Percentiles rank a stretch among this genome's conserved stretches.
These are phyloP conservation scores for Bufo bufo DNA, from an alignment of 2,113 vertebrate species.

Conservation along the genomic window DNA sequence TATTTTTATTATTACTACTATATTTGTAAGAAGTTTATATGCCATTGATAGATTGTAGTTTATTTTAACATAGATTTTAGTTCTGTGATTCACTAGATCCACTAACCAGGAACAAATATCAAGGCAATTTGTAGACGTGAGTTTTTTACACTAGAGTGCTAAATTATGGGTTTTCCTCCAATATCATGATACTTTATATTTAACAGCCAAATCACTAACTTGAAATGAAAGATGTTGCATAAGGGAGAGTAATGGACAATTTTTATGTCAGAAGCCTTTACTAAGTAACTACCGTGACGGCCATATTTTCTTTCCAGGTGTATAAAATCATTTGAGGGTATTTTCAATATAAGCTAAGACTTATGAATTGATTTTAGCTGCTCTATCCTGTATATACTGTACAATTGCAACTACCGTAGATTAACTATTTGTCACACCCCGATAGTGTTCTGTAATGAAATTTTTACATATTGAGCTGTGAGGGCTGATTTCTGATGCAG, in stretches of 20 bases:
- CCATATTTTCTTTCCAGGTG: constrained; percentile 7
- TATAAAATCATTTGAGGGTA: constrained; percentile 10
- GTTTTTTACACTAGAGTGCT: neutral
- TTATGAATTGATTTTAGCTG: constrained; percentile 21
- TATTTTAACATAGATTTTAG: neutral
- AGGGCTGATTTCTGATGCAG: too few relatives aligned
- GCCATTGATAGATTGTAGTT: too few relatives aligned
- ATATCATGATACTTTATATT: constrained; percentile 29
- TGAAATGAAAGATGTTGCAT: neutral
- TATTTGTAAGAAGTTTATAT: neutral
- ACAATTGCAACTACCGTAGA: neutral
- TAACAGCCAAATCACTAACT: constrained; percentile 25
- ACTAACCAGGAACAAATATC: constrained; percentile 2
- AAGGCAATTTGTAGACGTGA: neutral
- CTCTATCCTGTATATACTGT: neutral
- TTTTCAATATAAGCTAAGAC: constrained; percentile 24
- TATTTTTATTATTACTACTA: neutral
- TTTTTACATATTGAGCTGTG: neutral
- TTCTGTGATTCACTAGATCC: neutral
- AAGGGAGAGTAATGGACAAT: neutral
- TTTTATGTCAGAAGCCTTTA: constrained; percentile 9
- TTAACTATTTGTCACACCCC: neutral
- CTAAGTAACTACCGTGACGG: neutral
- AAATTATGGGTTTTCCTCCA: constrained; percentile 22
- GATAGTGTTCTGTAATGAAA: neutral